Base-by-base conservation (phyloP, 1,140 invertebrate genomes). In the Anoplophora glabripennis region DNA sequence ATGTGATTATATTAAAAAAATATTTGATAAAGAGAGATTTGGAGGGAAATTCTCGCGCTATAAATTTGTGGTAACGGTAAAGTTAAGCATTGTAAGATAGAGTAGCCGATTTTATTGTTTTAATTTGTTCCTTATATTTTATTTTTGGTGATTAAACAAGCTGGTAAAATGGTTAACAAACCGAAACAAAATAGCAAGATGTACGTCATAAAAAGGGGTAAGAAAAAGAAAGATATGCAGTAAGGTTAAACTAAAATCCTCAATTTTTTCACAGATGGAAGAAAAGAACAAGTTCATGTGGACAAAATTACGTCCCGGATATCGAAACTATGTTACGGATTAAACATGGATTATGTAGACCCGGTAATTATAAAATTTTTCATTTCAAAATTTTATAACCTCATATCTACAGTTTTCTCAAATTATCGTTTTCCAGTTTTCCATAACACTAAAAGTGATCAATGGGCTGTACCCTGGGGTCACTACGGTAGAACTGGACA, bases 271-370 rank as follows among this genome's bases (percentile, higher is more conserved):
- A 42, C 65, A 91, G 94, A 90, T 84, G 94, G 94, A 0, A 81
- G 90, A n/a, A 85, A 89, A 70, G 95, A 99, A 77, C 86, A 89
- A 68, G 90, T 99, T 3, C 91, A 96, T 77, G 93, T 98, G 77
- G 96, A 99, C 76, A 99, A 99, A 84, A 99, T 99, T 55, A 98
- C 96, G 1, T 94, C 92, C 0, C 81, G 96, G 67, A 94, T 99
- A 35, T 85, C 90, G 70, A 98, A 98, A 73, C 80, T 98, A 47
- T 98, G 96, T 72, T 98, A 98, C 82, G 93, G 92, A 34, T 80
- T 99, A 3, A 93, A 98, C 75, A 91, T 90, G 85, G 93, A 98
- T 55, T 98, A 91, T 82, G 88, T 99, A 38, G 94, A 98, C 77
- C 94, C 96, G 17, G 94, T 96, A 83, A 86, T 83, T 84, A 49